phyloP scores from a whole-genome alignment of 2,888 invertebrate species.

The Fragum fragum region DNA sequence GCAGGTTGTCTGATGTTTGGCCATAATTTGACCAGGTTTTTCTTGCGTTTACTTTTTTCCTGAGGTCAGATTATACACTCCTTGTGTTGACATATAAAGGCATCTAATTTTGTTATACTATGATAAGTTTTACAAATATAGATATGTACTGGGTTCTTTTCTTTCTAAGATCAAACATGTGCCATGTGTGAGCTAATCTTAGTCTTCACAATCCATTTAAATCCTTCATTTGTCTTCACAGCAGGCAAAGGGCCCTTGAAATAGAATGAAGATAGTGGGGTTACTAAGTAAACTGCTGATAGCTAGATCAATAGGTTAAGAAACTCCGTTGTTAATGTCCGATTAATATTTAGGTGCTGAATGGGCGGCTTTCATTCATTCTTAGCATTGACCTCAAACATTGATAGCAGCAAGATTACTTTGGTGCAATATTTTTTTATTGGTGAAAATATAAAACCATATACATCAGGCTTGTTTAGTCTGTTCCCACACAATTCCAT shows the following conservation, averaged over 20 bases:
- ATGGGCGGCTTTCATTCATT: constrained; percentile 8
- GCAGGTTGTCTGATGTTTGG: background rate
- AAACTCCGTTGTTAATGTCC: constrained; percentile 7
- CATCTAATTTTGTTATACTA: too few species aligned
- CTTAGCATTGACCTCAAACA: background rate
- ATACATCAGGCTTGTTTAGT: too few species aligned
- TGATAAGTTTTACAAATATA: too few species aligned
- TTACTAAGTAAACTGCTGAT: constrained; percentile 19
- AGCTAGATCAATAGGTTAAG: constrained; percentile 12
- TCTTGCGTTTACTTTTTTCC: background rate
- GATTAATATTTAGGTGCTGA: background rate
- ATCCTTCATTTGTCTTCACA: background rate
- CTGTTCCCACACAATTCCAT: too few species aligned
- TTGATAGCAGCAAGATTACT: background rate
- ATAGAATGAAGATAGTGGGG: constrained; percentile 12
- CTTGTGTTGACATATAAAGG: too few species aligned
- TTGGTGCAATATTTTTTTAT: too few species aligned
- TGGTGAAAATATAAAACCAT: too few species aligned
- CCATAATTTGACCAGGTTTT: constrained; percentile 3
- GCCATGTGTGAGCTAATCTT: background rate
- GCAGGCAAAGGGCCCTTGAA: background rate
- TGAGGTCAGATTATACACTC: background rate
- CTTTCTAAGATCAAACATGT: background rate
- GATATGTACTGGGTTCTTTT: too few species aligned
- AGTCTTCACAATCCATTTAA: background rate